These are phyloP conservation scores for Eupithecia dodoneata DNA, from an alignment of 2,888 invertebrate species.

Conservation along the genomic window DNA sequence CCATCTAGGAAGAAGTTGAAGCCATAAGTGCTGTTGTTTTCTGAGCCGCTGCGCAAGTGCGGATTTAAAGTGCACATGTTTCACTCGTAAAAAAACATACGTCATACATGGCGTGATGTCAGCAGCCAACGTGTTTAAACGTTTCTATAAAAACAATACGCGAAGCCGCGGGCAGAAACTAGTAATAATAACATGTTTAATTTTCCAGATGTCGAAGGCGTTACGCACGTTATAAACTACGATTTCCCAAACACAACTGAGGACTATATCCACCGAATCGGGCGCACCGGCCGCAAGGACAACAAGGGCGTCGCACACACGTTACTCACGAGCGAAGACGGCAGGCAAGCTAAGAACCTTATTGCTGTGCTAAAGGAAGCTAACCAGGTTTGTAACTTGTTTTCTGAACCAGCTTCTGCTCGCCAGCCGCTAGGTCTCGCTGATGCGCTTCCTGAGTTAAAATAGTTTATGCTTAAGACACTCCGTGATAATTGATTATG, in stretches of 20 bases:
- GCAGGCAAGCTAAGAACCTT: slow-evolving; percentile 86
- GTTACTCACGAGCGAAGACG: slow-evolving; percentile 87
- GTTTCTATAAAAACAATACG: no score
- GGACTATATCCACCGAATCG: slow-evolving; percentile 91
- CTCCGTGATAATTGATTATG: no score
- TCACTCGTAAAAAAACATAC: no score
- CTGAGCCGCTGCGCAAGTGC: no score
- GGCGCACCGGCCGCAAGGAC: slow-evolving; percentile 87
- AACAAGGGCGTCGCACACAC: slow-evolving; percentile 90
- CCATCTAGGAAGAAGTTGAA: no score
- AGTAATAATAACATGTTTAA: no score
- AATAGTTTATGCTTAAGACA: neutral
- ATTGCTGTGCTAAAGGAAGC: slow-evolving; percentile 88
- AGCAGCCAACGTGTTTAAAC: no score
- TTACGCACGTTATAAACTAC: slow-evolving; percentile 90
- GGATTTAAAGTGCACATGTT: no score
- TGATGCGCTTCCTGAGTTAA: neutral
- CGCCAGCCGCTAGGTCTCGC: no score
- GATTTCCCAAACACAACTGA: slow-evolving; percentile 91
- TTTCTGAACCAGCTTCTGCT: neutral
- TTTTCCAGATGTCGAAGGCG: slow-evolving; percentile 88
- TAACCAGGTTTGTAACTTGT: slow-evolving; percentile 81
- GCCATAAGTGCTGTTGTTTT: no score
- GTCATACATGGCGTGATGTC: no score
- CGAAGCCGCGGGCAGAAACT: no score